Percentiles rank a stretch among this genome's conserved stretches.
Conservation (phyloP, 2,797 vertebrate genomes). For the Peromyscus nudipes region DNA sequence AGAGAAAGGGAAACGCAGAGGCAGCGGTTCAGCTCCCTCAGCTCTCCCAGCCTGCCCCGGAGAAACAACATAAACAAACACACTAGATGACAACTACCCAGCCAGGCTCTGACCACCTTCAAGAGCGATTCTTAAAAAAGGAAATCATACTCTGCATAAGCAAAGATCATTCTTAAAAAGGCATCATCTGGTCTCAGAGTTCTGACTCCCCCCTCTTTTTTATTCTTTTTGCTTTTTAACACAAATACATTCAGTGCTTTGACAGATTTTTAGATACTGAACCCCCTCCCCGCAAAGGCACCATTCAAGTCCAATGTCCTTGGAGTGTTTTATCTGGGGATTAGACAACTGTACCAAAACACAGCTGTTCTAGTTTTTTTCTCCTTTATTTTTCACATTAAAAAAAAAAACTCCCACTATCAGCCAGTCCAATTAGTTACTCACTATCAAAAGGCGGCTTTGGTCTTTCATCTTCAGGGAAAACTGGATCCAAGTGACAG, state of each 20-base stretch:
- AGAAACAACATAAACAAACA: not conserved
- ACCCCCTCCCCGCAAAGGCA: conserved; percentile 37
- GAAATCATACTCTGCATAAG: not conserved
- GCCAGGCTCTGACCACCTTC: not conserved
- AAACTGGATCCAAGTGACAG: conserved; percentile 90
- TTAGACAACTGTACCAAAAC: conserved; percentile 90
- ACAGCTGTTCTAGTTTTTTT: conserved; percentile 91
- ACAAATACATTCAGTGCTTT: conserved; percentile 63
- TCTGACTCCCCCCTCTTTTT: not conserved
- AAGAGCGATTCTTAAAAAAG: not conserved
- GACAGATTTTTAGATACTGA: conserved; percentile 76
- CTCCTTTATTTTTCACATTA: conserved; percentile 88
- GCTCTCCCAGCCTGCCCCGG: not conserved
- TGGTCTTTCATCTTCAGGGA: conserved; percentile 93
- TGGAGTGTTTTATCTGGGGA: conserved; percentile 88
- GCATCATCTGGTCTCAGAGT: conserved; percentile 25
- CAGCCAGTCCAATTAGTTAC: conserved; percentile 93
- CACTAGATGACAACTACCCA: not conserved
- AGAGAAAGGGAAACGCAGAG: conserved; percentile 20
- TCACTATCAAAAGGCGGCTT: conserved; percentile 89
- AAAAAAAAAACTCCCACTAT: conserved; percentile 88
- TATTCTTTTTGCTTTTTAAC: conserved; percentile 46
- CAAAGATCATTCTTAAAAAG: conserved; percentile 50
- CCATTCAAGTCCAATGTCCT: conserved; percentile 88
- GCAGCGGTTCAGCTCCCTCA: not conserved